Percentiles rank a stretch among this genome's conserved stretches.
These are phyloP conservation scores for Aphis gossypii DNA, from an alignment of 1,140 invertebrate genomes.

Conservation along the genomic window DNA sequence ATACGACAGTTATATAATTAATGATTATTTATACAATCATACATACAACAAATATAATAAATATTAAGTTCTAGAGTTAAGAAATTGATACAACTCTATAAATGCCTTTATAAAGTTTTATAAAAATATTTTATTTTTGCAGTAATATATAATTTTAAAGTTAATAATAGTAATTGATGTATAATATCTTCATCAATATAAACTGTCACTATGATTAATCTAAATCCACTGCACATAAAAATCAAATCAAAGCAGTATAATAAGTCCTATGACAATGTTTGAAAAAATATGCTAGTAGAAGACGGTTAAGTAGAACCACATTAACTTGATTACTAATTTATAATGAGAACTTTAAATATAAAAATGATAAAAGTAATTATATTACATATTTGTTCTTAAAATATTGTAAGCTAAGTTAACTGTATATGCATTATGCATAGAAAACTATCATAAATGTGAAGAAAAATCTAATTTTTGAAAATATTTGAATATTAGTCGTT, in stretches of 20 bases:
- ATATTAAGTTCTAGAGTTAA: too few relatives aligned
- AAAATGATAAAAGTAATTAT: not conserved
- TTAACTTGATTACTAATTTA: not conserved
- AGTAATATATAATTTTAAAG: too few relatives aligned
- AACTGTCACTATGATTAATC: too few relatives aligned
- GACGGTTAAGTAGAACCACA: not conserved
- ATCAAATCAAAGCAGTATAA: too few relatives aligned
- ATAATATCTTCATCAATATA: too few relatives aligned
- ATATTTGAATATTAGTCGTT: not conserved
- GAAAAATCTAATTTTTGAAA: not conserved
- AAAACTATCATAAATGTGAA: not conserved
- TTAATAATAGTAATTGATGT: too few relatives aligned
- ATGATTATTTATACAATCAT: not conserved
- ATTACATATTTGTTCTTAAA: not conserved
- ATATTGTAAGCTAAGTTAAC: not conserved
- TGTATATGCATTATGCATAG: not conserved
- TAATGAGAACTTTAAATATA: not conserved
- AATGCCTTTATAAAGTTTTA: too few relatives aligned
- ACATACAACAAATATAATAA: not conserved
- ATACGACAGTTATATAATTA: not conserved
- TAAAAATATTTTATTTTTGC: too few relatives aligned
- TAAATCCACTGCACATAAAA: too few relatives aligned
- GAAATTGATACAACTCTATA: too few relatives aligned
- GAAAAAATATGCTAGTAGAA: not conserved
- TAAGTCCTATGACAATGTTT: too few relatives aligned